A percentile compares a stretch with the other conserved stretches of the same genome.
These are phyloP conservation scores for Solenopsis fugax DNA, from an alignment of 1,140 invertebrate species.

Conservation along the genomic window DNA sequence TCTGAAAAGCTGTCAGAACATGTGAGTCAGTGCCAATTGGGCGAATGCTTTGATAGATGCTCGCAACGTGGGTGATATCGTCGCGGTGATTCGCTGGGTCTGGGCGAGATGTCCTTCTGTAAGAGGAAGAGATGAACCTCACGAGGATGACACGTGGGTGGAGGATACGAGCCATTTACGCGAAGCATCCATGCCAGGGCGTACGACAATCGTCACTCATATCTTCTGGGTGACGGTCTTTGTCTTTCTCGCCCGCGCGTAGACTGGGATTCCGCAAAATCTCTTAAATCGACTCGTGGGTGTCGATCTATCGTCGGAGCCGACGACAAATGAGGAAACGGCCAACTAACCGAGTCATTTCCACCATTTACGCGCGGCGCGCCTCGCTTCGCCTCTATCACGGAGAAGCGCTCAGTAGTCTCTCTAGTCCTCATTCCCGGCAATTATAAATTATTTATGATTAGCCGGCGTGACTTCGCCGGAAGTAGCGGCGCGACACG, in stretches of 20 bases:
- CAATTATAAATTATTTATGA: constrained; percentile 76
- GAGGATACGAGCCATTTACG: constrained; percentile 82
- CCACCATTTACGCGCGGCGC: constrained; percentile 75
- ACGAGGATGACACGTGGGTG: constrained; percentile 75
- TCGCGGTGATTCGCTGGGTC: background rate
- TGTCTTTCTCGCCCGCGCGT: constrained; percentile 40
- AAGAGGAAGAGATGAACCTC: constrained; percentile 26
- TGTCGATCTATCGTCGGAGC: constrained; percentile 77
- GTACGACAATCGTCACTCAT: constrained; percentile 56
- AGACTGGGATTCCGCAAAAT: constrained; percentile 83
- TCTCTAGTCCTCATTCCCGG: constrained; percentile 70
- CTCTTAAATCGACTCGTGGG: constrained; percentile 84
- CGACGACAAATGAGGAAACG: constrained; percentile 84
- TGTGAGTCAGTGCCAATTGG: constrained; percentile 76
- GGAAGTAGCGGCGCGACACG: constrained; percentile 52
- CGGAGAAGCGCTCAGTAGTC: constrained; percentile 46
- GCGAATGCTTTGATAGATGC: constrained; percentile 69
- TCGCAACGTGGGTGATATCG: constrained; percentile 39
- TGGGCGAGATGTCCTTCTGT: constrained; percentile 38
- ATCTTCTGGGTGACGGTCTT: constrained; percentile 56
- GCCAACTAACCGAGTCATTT: constrained; percentile 83
- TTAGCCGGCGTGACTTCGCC: constrained; percentile 53
- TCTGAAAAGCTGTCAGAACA: constrained; percentile 35
- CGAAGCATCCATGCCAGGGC: background rate
- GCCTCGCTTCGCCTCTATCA: constrained; percentile 70